phyloP scores from a whole-genome alignment of 2,113 vertebrate species.

The Periophthalmodon schlosseri region DNA sequence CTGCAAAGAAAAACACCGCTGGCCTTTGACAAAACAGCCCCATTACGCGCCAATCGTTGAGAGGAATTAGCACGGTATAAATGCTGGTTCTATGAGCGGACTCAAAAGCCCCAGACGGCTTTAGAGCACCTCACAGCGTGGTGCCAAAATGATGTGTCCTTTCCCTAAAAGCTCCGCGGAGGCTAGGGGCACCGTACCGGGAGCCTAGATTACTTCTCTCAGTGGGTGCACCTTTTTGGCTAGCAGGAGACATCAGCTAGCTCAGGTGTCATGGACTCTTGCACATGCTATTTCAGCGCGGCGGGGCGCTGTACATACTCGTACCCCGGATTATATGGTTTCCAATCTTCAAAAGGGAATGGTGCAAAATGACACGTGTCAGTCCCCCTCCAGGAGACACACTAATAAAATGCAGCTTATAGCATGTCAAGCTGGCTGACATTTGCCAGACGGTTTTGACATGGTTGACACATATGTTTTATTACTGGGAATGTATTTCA shows the following conservation, averaged over 20 bases:
- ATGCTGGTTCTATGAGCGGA: neutral
- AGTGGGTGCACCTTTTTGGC: neutral
- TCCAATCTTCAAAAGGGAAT: slow-evolving; percentile 3
- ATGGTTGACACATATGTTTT: neutral
- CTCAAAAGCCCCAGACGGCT: neutral
- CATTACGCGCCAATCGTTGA: slow-evolving; percentile 3
- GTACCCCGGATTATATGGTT: slow-evolving; percentile 8
- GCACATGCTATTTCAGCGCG: neutral
- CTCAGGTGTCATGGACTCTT: slow-evolving; percentile 8
- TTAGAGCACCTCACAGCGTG: slow-evolving; percentile 1
- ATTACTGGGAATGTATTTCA: neutral
- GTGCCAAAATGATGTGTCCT: slow-evolving; percentile 10
- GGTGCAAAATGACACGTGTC: slow-evolving; percentile 8
- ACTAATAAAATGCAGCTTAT: slow-evolving; percentile 5
- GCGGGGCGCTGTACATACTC: neutral
- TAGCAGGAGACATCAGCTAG: neutral
- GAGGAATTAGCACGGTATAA: slow-evolving; percentile 1
- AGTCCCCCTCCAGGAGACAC: neutral
- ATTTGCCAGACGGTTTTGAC: slow-evolving; percentile 2
- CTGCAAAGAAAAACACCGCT: neutral
- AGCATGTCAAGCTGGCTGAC: slow-evolving; percentile 1
- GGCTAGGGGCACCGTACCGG: neutral
- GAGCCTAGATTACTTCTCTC: slow-evolving; percentile 9
- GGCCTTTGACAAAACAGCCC: slow-evolving; percentile 4
- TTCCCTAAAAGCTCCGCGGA: slow-evolving; percentile 4